Base-by-base conservation (phyloP, 2,797 vertebrate species). In the Geotria australis region DNA sequence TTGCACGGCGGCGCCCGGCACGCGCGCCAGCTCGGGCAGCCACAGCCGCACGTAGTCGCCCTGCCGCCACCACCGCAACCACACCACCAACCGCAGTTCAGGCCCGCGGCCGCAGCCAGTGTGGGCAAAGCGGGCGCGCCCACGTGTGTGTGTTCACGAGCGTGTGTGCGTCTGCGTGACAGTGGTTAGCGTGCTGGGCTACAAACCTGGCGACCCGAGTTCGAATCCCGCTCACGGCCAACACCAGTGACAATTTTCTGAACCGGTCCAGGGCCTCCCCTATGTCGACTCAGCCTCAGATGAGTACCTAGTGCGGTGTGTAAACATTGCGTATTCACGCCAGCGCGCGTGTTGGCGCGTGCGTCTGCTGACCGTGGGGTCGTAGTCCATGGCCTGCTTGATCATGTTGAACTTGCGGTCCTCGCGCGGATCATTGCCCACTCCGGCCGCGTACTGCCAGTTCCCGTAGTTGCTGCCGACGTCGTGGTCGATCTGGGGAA, bases 351-450 rank as follows among this genome's bases (percentile, higher is more conserved):
- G 11, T 51, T 11, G 13, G 2, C 13, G 13, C 13, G 13, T 51
- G 11, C 51, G 48, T 51, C 38, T 38, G 67, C 72, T 46, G 61
- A 79, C 76, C 2, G 66, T 70, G 38, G 59, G 64, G 57, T 81
- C 75, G 0, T 79, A 79, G 65, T 80, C 77, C 38, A 76, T 71
- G 58, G 73, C 77, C 68, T 83, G 79, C 63, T 80, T 80, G 65
- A 80, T 73, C 75, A 80, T 70, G 65, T 82, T 81, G 60, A 80
- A 79, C 65, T 78, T 83, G 68, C 79, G 73, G 71, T 69, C 77
- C 60, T 77, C 77, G 68, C 76, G 67, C 2, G 77, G 80, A 64
- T 80, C 74, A 1, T 79, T 83, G 69, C 80, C 79, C 61, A 77
- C 47, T 1, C 77, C 79, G 14, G 79, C 73, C 0, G 73, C 75